A percentile compares a stretch with the other conserved stretches of the same genome.
These are phyloP conservation scores for Eurois occulta DNA, from an alignment of 2,888 invertebrate genomes.

Conservation along the genomic window DNA sequence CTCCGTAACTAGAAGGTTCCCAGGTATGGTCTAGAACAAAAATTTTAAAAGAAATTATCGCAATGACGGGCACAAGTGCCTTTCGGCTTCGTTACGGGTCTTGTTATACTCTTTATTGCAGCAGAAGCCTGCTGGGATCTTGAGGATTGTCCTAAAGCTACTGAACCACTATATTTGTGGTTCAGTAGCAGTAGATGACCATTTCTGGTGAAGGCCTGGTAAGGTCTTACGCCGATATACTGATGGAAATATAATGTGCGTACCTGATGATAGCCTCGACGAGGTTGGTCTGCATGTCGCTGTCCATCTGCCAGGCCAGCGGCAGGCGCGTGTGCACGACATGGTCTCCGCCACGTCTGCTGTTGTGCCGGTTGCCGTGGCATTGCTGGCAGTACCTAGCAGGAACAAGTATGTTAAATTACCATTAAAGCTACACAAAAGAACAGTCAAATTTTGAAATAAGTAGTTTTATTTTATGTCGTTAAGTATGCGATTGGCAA, in stretches of 20 bases:
- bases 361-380: too few species aligned
- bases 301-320: slow-evolving; percentile 96
- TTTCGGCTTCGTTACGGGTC: too few species aligned
- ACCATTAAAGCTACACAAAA: background rate
- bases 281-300: slow-evolving; percentile 97
- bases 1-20: too few species aligned
- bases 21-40: too few species aligned
- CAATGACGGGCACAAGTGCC: too few species aligned
- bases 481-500: background rate
- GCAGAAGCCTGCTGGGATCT: background rate
- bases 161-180: background rate
- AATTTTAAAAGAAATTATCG: too few species aligned
- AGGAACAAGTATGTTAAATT: background rate
- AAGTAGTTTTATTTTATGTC: background rate
- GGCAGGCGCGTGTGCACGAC: slow-evolving; percentile 78
- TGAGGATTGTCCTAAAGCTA: background rate
- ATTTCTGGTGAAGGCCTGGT: background rate
- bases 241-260: background rate
- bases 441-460: too few species aligned
- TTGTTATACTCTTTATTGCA: too few species aligned
- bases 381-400: too few species aligned
- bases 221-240: background rate
- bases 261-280: slow-evolving; percentile 98
- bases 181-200: too few species aligned
- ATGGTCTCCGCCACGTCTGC: background rate